Evolutionary conservation across 2,113 vertebrate species (phyloP).

Genomic region (Centropristis striata): DNA sequence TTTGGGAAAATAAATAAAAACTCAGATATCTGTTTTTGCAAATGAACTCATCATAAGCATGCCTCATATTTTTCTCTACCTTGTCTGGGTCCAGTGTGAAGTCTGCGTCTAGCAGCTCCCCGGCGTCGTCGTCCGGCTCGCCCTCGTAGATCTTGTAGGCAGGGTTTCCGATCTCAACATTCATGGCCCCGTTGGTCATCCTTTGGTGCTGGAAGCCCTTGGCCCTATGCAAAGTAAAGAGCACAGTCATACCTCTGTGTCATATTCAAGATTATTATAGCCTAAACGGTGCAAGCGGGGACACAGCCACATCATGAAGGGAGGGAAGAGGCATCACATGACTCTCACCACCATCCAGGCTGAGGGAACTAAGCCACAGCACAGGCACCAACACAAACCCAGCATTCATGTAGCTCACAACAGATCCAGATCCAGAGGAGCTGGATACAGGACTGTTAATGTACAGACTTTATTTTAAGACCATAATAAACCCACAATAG

Average conservation of each 20-base stretch:
- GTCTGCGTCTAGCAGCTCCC: constrained; percentile 94
- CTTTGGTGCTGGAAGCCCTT: constrained; percentile 98
- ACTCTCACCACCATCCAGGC: constrained; percentile 66
- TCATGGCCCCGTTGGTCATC: constrained; percentile 98
- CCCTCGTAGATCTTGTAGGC: constrained; percentile 99
- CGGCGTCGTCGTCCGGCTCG: constrained; percentile 93
- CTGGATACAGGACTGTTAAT: constrained; percentile 13
- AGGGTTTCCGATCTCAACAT: constrained; percentile 97
- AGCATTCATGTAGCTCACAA: constrained; percentile 64
- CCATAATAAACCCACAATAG: constrained; percentile 3
- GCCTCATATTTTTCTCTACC: constrained; percentile 76
- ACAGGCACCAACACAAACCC: constrained; percentile 71
- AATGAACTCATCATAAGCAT: neutral
- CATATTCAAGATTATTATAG: neutral
- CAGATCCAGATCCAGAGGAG: constrained; percentile 42
- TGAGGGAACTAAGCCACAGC: constrained; percentile 66
- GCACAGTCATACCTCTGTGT: constrained; percentile 4
- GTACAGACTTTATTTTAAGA: constrained; percentile 17
- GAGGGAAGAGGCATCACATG: constrained; percentile 54
- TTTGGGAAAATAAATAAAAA: too few species aligned
- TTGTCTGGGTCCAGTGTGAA: constrained; percentile 97
- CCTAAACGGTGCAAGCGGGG: constrained; percentile 56
- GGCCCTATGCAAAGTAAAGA: constrained; percentile 81
- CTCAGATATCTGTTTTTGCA: too few species aligned
- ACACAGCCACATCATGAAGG: constrained; percentile 65